Evolutionary conservation across 2,797 vertebrate genomes (phyloP), one percentile per base, ranked within the genome.

Genomic region (Anisognathus igniventris): DNA sequence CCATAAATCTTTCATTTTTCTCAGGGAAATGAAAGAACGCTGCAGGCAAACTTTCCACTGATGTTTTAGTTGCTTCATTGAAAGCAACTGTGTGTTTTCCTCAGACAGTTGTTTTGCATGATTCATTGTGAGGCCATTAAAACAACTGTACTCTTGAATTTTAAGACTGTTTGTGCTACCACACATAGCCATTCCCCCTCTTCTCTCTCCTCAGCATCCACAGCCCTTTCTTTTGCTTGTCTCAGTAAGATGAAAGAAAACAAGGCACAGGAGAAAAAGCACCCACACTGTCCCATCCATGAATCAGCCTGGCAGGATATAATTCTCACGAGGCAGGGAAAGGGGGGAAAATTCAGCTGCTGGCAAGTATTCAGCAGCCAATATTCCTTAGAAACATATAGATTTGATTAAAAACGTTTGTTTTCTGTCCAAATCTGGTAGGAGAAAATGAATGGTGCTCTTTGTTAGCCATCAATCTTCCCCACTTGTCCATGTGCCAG

Each of bases 361-460:
- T 96, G 96, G 96, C 93, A 90, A 82, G 76, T 82, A 80, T 95
- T 94, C 94, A 96, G 76, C 88, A 89, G 87, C 82, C 87, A 87
- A 83, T 92, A 87, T 64, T 93, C 93, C 92, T 96, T 45, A 85
- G 90, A 96, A 96, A 97, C 88, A 93, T 95, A 97, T 70, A 96
- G 92, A 95, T 97, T 93, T 97, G 95, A 97, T 96, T 97, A 92
- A 95, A 96, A 97, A 91, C 39, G 9, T 95, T 96, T 93, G 96
- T 93, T 95, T 96, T 92, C 95, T 92, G 91, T 92, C 91, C 88
- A 95, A 77, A 96, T 93, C 88, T 81, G 71, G 86, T 86, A 91
- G 77, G 66, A 85, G 75, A 94, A 95, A 95, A 96, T 93, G 92
- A 96, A 97, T 91, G 79, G 92, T 64, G 74, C 64, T 96, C 93